Percentiles rank a stretch among this genome's conserved stretches.
These are phyloP conservation scores for Otus sunia DNA, from an alignment of 2,113 vertebrate genomes.

Conservation along the genomic window DNA sequence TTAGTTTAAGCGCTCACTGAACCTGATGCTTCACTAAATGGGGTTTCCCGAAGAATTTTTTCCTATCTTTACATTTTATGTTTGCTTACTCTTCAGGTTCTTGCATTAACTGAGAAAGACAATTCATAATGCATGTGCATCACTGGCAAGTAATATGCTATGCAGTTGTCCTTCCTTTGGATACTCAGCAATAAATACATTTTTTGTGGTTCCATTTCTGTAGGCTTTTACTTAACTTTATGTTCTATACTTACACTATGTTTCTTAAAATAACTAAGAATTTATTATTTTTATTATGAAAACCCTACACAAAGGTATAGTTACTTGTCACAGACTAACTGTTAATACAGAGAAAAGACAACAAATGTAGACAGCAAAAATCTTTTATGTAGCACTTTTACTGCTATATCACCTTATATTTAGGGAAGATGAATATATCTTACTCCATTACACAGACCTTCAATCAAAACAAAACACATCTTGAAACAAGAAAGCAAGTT, in stretches of 20 bases:
- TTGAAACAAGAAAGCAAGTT: neutral
- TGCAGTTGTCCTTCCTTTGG: neutral
- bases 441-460: neutral
- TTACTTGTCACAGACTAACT: neutral
- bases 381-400: neutral
- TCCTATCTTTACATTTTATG: neutral
- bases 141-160: neutral
- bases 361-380: neutral
- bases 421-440: neutral
- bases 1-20: neutral
- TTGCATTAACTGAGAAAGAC: neutral
- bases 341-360: neutral
- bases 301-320: neutral
- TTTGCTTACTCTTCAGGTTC: neutral
- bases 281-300: neutral
- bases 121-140: neutral
- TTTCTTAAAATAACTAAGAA: neutral
- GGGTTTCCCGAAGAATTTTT: neutral
- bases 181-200: neutral
- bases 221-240: neutral
- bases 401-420: neutral
- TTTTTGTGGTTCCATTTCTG: neutral
- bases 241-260: neutral
- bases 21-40: neutral
- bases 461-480: neutral